Evolutionary conservation across 2,888 invertebrate species (phyloP), one percentile per base, ranked within the genome.

Genomic region (Tolmerus cingulatus): DNA sequence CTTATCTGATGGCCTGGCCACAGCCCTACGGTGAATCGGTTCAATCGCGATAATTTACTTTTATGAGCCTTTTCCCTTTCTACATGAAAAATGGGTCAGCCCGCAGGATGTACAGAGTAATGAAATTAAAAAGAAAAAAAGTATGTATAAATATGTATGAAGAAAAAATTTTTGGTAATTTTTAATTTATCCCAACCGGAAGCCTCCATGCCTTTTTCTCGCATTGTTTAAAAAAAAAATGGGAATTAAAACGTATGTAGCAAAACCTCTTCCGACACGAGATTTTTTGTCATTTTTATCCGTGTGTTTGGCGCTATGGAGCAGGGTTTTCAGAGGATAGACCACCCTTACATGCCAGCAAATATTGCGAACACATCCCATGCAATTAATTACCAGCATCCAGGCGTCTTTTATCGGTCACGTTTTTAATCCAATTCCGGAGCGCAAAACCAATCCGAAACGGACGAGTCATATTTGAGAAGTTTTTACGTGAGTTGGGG

Each of bases 21-120:
- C 81, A 46, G 51, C 55, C 40, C 81, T 14, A 81, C 51, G 34
- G 27, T 81, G 51, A 81, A 81, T 81, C 55, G 46, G 81, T 55
- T 81, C 81, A 81, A 81, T 81, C 81, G 51, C 51, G 81, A 81
- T 81, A 76, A 81, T 81, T 81, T 81, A 81, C 81, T 81, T 81
- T 81, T 81, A 81, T 81, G 81, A 81, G 81, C 55, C 55, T 55
- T 81, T 55, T 51, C 81, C 27, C 27, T 81, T 55, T 51, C 34
- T 27, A 55, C 34, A 81, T 81, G 81, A 81, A 81, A 81, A 81
- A 81, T 81, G 81, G 30, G 55, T 34, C 81, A 34, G 23, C 77
- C 81, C 55, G 19, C 81, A 34, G 81, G 78, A 55, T 51, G 30
- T 81, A 51, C 51, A 81, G 19, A 27, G 81, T 81, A 81, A 81